A percentile compares a stretch with the other conserved stretches of the same genome.
Conservation (phyloP, 2,888 invertebrate genomes). For the Yponomeuta sedellus region DNA sequence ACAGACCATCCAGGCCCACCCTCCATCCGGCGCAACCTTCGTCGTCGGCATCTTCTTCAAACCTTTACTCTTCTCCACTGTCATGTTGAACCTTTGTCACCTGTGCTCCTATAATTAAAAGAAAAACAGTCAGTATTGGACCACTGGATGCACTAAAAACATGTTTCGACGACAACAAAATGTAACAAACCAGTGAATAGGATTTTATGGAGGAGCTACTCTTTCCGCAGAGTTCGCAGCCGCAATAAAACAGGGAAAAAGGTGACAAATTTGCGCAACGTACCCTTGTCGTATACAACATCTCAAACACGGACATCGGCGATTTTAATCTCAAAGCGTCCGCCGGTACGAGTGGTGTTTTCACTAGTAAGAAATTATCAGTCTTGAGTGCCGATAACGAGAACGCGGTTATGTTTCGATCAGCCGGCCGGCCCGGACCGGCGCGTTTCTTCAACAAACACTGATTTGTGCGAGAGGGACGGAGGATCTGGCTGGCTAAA, state of each 20-base stretch:
- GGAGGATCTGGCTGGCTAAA: slow-evolving; percentile 19
- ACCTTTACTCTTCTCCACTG: slow-evolving; percentile 70
- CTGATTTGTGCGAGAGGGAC: slow-evolving; percentile 32
- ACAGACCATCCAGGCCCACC: slow-evolving; percentile 93
- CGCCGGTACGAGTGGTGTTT: not conserved
- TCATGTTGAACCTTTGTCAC: slow-evolving; percentile 71
- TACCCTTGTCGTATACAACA: not conserved
- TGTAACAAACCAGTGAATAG: too few species aligned
- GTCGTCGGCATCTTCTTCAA: slow-evolving; percentile 57
- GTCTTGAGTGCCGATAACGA: not conserved
- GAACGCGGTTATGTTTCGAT: slow-evolving; percentile 19
- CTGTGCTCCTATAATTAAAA: slow-evolving; percentile 48
- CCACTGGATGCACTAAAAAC: too few species aligned
- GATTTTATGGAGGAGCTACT: too few species aligned
- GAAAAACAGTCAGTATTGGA: not conserved
- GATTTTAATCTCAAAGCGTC: not conserved
- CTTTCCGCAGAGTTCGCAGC: not conserved
- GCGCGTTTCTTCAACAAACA: slow-evolving; percentile 27
- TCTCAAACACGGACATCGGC: not conserved
- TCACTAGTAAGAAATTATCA: not conserved
- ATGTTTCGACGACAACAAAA: too few species aligned
- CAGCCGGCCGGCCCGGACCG: slow-evolving; percentile 31
- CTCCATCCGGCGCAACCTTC: slow-evolving; percentile 89
- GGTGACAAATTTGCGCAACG: not conserved
- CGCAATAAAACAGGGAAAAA: not conserved